Evolutionary conservation across 64 coral and sea anemone genomes (phyloP), one percentile per base, ranked within the genome.

Genomic region (Pachyseris speciosa): DNA sequence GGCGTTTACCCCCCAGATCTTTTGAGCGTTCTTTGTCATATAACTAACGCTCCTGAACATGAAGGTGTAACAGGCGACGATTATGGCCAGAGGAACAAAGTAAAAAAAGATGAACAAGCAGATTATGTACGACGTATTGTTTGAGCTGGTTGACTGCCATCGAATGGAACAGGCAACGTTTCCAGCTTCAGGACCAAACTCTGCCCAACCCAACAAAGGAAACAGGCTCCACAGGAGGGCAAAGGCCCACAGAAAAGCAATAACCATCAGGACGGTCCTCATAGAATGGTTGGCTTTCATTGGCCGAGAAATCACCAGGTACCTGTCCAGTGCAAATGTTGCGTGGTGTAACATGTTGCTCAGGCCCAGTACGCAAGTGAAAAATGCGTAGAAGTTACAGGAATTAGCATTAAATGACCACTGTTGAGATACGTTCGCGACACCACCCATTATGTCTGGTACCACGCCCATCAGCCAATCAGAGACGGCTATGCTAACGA

Each of bases 401-500:
- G 52, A 31, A 5, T 9, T 31, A 1, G 87, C 44, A 32, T 50
- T 59, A 26, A 96, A 80, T 16, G 57, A 22, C 17, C 41, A 58
- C 48, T 25, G 29, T 5, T 72, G 20, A 1, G 60, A 63, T 0
- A 50, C 74, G 72, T 88, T 92, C 24, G 84, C 74, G 28, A 52
- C 36, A 20, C 64, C 58, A 25, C 70, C 85, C 10, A 92, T 40
- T 28, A 89, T 59, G 28, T 74, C 40, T 22, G 67, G 22, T 32
- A 92, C 11, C 1, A 50, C 17, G 15, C 87, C 38, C 15, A 57
- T 48, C 39, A 92, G 30, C n/a, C 85, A 65, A 64, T 96, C 94
- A 81, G 65, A 83, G 12, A 92, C 28, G 6, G 89, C 88, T 90
- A 96, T 88, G 78, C 94, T 92, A 15, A 96, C 31, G 20, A 92